Conservation (phyloP, 35 echinoderm and acorn worm genomes). For the Ophioderma brevispina region DNA sequence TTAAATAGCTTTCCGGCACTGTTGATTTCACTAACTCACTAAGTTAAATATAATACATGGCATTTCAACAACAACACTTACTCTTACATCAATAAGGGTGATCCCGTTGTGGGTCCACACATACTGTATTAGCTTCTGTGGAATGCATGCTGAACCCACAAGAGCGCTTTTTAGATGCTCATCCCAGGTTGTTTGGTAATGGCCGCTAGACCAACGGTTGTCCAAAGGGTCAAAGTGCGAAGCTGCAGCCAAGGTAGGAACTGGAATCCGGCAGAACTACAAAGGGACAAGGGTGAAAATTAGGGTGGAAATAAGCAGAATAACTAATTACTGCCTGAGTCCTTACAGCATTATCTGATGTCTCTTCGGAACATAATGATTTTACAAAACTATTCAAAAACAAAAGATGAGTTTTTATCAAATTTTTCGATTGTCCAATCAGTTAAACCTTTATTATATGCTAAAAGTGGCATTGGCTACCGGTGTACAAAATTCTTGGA, state of each 20-base stretch:
- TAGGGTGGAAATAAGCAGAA: not conserved
- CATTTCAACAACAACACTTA: not conserved
- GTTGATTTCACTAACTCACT: too few species aligned
- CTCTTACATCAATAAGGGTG: constrained; percentile 92
- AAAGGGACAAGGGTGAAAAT: not conserved
- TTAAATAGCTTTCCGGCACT: too few species aligned
- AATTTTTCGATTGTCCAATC: not conserved
- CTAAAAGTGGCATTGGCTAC: too few species aligned
- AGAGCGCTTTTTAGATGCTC: not conserved
- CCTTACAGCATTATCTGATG: not conserved
- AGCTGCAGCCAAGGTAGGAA: constrained; percentile 54
- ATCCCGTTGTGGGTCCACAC: constrained; percentile 90
- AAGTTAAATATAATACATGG: too few species aligned
- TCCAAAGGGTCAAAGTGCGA: constrained; percentile 79
- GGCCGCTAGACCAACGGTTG: constrained; percentile 24
- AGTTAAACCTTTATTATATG: too few species aligned
- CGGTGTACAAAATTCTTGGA: too few species aligned
- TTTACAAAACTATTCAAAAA: not conserved
- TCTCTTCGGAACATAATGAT: not conserved
- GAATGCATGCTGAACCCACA: constrained; percentile 34
- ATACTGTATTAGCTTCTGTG: constrained; percentile 68
- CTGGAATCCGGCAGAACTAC: constrained; percentile 53
- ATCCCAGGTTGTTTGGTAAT: not conserved
- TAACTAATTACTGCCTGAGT: not conserved
- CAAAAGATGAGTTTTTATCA: not conserved